Evolutionary conservation across 2,797 vertebrate species (phyloP), one percentile per base, ranked within the genome.

Genomic region (Danio tinwini): DNA sequence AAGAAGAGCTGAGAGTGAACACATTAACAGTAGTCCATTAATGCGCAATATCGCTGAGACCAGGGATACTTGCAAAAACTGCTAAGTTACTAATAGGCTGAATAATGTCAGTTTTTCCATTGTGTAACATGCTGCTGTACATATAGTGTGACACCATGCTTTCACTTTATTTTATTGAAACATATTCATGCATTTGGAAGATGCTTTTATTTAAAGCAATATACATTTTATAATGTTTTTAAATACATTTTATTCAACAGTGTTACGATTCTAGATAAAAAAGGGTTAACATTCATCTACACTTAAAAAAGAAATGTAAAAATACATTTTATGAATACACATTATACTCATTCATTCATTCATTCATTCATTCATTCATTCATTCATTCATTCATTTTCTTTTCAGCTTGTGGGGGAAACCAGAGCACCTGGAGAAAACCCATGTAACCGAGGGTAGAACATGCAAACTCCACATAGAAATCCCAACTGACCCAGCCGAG

Each of bases 1-100:
- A 63, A 71, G 42, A 2, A 58, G 16, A 68, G 21, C 63, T 68
- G 42, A 77, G 58, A 72, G 67, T 63, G 17, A 63, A 55, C 45
- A 5, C 12, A 49, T 47, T 73, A 17, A 17, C 49, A 72, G 19
- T 73, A 64, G 10, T 9, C 39, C 50, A 40, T 73, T 72, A 11
- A 76, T 73, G 12, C 44, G 29, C 47, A 73, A 21, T 58, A 58
- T 14, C 10, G 42, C 9, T 14, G 39, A 53, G 61, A 64, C 7
- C 47, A 50, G n/a, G 17, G 9, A 37, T 19, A 37, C 44, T 37
- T 58, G 16, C 29, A 49, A 50, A 37, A 63, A n/a, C 42, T 59
- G 70, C 42, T 12, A 59, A 21, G 17, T 29, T 40, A n/a, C 19
- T 5, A 58, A 45, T 21, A 72, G 8, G n/a, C n/a, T 71, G 39